phyloP scores from a whole-genome alignment of 2,888 invertebrate genomes.

The Keiferia lycopersicella region DNA sequence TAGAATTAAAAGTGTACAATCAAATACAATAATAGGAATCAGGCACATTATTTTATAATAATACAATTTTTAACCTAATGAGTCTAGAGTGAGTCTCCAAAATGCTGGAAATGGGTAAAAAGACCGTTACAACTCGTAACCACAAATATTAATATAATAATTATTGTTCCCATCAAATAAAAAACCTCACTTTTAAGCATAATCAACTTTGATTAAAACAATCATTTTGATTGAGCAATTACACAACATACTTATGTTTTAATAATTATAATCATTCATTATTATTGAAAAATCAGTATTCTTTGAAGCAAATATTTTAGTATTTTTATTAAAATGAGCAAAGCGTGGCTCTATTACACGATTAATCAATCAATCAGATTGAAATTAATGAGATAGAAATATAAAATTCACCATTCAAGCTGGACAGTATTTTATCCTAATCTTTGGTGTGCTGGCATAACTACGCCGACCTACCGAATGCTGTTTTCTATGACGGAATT shows the following conservation, averaged over 20 bases:
- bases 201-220: slow-evolving; percentile 66
- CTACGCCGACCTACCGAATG: slow-evolving; percentile 57
- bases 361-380: slow-evolving; percentile 42
- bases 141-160: slow-evolving; percentile 51
- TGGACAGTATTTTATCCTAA: slow-evolving; percentile 70
- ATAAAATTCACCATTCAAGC: slow-evolving; percentile 51
- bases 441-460: slow-evolving; percentile 78
- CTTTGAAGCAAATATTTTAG: slow-evolving; percentile 22
- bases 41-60: slow-evolving; percentile 66
- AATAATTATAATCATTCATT: slow-evolving; percentile 49
- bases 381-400: slow-evolving; percentile 41
- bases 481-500: slow-evolving; percentile 36
- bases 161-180: slow-evolving; percentile 63
- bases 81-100: slow-evolving; percentile 53
- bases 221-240: slow-evolving; percentile 73
- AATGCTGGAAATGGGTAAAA: slow-evolving; percentile 46
- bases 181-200: slow-evolving; percentile 74
- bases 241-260: slow-evolving; percentile 44
- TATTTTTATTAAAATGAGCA: slow-evolving; percentile 56
- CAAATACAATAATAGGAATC: slow-evolving; percentile 80
- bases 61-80: slow-evolving; percentile 58
- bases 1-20: slow-evolving; percentile 74
- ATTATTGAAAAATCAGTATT: slow-evolving; percentile 43
- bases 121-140: slow-evolving; percentile 55
- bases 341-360: slow-evolving; percentile 42